phyloP scores from a whole-genome alignment of 2,113 vertebrate genomes.

The Etheostoma cragini region DNA sequence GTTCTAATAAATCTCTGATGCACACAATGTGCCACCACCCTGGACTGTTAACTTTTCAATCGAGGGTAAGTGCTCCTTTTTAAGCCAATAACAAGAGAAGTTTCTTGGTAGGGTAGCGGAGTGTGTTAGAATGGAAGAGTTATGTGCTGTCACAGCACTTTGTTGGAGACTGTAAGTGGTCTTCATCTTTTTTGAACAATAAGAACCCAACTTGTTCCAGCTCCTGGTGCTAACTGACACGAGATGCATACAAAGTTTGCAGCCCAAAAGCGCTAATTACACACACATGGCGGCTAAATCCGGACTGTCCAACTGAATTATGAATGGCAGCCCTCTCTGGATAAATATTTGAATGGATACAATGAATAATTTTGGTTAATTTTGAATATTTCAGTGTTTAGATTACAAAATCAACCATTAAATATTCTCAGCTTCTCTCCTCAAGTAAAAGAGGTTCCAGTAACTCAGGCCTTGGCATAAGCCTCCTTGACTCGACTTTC shows the following conservation, averaged over 20 bases:
- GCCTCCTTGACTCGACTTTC: constrained; percentile 47
- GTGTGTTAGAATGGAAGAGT: constrained; percentile 11
- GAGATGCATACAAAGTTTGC: constrained; percentile 11
- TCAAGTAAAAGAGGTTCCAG: constrained; percentile 24
- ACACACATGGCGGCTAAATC: constrained; percentile 27
- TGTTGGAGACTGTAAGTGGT: background rate
- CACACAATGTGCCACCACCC: background rate
- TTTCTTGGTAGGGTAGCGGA: constrained; percentile 3
- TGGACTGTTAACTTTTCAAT: constrained; percentile 20
- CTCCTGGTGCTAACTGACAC: constrained; percentile 7
- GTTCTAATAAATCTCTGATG: constrained; percentile 34
- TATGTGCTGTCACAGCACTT: background rate
- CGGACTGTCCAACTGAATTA: constrained; percentile 35
- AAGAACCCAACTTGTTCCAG: constrained; percentile 13
- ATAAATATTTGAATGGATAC: constrained; percentile 72
- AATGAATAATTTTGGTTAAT: constrained; percentile 69
- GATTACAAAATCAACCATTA: constrained; percentile 35
- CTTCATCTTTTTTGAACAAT: constrained; percentile 13
- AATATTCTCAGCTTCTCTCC: constrained; percentile 28
- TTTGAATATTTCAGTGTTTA: constrained; percentile 59
- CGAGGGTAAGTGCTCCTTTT: constrained; percentile 24
- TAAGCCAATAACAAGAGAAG: constrained; percentile 22
- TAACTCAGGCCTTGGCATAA: constrained; percentile 29
- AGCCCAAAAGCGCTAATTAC: constrained; percentile 13
- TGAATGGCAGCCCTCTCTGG: constrained; percentile 24